Evolutionary conservation across 2,113 vertebrate species (phyloP).

Genomic region (Cinclus cinclus): DNA sequence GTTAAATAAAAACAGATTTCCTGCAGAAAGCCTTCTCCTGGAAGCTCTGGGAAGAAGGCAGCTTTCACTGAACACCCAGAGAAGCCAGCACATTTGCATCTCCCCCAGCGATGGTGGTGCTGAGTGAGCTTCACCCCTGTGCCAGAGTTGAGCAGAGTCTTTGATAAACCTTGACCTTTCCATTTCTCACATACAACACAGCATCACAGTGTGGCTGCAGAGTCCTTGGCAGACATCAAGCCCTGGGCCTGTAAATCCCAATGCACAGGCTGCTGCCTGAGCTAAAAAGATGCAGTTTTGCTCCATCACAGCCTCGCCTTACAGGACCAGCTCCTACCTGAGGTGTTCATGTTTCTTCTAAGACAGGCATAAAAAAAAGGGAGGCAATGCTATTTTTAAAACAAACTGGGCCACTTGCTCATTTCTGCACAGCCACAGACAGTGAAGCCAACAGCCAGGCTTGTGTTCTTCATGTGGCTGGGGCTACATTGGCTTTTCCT

Average conservation of each 20-base stretch:
- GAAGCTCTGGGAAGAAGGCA: not conserved
- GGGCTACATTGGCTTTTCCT: not conserved
- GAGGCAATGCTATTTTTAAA: not conserved
- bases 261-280: not conserved
- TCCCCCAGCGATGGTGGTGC: rapidly evolving
- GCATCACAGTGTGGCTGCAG: not conserved
- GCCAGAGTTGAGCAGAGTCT: not conserved
- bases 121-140: rapidly evolving
- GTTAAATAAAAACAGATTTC: not conserved
- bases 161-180: not conserved
- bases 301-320: rapidly evolving
- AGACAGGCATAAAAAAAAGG: not conserved
- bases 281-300: not conserved
- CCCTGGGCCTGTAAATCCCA: rapidly evolving
- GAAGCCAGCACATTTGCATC: not conserved
- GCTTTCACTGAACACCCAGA: not conserved
- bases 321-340: not conserved
- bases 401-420: not conserved
- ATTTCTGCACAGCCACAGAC: not conserved
- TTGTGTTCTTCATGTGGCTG: not conserved
- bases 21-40: not conserved
- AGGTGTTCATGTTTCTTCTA: not conserved
- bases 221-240: not conserved
- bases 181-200: not conserved
- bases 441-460: not conserved